Evolutionary conservation across 2,797 vertebrate genomes (phyloP).

Genomic region (Parauchenoglanis punctatus): DNA sequence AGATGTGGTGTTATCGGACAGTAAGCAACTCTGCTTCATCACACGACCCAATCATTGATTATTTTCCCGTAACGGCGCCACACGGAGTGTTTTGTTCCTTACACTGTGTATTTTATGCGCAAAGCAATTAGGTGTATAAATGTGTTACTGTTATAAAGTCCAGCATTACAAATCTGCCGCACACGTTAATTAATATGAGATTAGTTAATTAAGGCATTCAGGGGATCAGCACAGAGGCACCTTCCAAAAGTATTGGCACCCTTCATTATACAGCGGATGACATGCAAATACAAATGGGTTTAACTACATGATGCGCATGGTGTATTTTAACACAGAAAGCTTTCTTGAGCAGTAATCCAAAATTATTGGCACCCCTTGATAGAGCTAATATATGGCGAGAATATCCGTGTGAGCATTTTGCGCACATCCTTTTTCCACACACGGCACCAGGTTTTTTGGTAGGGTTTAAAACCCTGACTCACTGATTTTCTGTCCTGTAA

Average conservation of each 20-base stretch:
- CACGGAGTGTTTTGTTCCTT: not conserved
- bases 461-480: not conserved
- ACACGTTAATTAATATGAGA: not conserved
- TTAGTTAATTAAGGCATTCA: not conserved
- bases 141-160: not conserved
- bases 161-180: too few species aligned
- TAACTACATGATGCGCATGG: not conserved
- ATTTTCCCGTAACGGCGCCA: not conserved
- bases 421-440: not conserved
- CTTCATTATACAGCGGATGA: too few species aligned
- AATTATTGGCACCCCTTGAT: not conserved
- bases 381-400: not conserved
- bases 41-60: not conserved
- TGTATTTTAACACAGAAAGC: not conserved
- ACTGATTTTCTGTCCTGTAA: slow-evolving; percentile 4
- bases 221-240: too few species aligned
- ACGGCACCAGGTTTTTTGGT: not conserved
- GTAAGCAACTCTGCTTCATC: not conserved
- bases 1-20: not conserved
- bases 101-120: not conserved
- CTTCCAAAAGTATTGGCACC: too few species aligned
- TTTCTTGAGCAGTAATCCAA: not conserved
- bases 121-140: not conserved
- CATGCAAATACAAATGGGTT: not conserved
- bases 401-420: not conserved